Evolutionary conservation across 2,797 vertebrate species (phyloP).

Genomic region (Acanthornis magna): DNA sequence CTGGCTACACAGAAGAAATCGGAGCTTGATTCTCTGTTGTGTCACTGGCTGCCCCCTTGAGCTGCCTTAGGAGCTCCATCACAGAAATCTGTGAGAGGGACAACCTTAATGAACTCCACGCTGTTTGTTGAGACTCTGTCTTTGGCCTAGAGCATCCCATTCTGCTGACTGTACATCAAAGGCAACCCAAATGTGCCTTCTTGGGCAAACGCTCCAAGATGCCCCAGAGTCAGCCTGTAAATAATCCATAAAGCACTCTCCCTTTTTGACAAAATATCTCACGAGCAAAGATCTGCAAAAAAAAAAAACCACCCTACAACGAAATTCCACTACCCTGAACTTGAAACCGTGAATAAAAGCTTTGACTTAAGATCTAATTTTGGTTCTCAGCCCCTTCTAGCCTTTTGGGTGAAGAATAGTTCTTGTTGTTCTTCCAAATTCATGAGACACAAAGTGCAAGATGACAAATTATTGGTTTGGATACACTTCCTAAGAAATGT

Average conservation of each 20-base stretch:
- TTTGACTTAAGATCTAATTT: conserved; percentile 31
- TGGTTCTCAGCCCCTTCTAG: neutral
- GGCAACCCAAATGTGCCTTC: neutral
- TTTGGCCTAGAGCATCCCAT: neutral
- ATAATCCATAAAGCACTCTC: neutral
- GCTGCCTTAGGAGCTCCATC: neutral
- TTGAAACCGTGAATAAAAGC: conserved; percentile 23
- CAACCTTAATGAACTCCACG: neutral
- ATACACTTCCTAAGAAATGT: neutral
- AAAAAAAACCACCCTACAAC: neutral
- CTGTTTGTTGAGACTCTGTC: neutral
- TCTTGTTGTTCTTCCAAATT: neutral
- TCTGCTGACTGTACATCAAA: neutral
- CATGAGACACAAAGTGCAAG: neutral
- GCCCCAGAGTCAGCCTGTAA: neutral
- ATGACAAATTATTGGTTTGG: conserved; percentile 4
- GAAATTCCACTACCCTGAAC: neutral
- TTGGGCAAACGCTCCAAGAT: neutral
- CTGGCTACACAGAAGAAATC: neutral
- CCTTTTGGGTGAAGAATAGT: conserved; percentile 11
- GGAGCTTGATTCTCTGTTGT: neutral
- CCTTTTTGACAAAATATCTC: neutral
- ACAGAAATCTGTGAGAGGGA: neutral
- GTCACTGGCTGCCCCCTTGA: neutral
- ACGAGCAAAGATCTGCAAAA: neutral